Percentiles rank a stretch among this genome's conserved stretches.
Evolutionary conservation across 37 sponge, comb jelly and placozoan species (phyloP).

Genomic region (Cladorhizidae sp.): DNA sequence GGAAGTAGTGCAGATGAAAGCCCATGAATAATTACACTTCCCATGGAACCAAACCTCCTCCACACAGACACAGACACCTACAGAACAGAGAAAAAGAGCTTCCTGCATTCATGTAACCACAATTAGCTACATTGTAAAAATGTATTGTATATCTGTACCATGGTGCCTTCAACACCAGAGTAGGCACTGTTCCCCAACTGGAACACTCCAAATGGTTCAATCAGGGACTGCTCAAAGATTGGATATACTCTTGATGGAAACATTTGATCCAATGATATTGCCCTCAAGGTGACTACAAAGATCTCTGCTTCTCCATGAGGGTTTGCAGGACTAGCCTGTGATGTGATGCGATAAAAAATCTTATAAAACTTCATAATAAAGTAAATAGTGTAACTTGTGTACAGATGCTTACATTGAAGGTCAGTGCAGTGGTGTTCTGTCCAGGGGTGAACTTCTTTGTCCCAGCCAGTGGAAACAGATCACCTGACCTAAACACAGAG

Average conservation of each 20-base stretch:
- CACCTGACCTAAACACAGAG: conserved; percentile 42
- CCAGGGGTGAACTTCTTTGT: conserved; percentile 14
- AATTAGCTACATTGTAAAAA: not conserved
- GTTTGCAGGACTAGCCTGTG: conserved; percentile 52
- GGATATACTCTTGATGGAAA: conserved; percentile 52
- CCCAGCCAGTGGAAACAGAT: conserved; percentile 55
- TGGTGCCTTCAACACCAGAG: conserved; percentile 55
- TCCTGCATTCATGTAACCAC: not conserved
- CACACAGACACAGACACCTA: conserved; percentile 50
- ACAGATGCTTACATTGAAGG: conserved; percentile 55
- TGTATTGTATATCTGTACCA: conserved; percentile 6
- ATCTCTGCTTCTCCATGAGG: conserved; percentile 71
- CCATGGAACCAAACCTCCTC: conserved; percentile 69
- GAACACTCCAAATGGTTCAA: conserved; percentile 83
- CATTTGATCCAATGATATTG: not conserved
- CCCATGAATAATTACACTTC: conserved; percentile 66
- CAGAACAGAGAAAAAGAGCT: not conserved
- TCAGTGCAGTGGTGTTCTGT: conserved; percentile 23
- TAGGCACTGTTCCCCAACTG: conserved; percentile 15
- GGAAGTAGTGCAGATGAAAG: too few relatives aligned
- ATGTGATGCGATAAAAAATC: not conserved
- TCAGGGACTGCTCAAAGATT: conserved; percentile 12
- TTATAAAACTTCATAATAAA: not conserved
- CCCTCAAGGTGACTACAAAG: conserved; percentile 60
- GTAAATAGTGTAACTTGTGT: not conserved